A percentile compares a stretch with the other conserved stretches of the same genome.
Conservation (phyloP, 64 coral and sea anemone genomes). For the Porites australiensis region DNA sequence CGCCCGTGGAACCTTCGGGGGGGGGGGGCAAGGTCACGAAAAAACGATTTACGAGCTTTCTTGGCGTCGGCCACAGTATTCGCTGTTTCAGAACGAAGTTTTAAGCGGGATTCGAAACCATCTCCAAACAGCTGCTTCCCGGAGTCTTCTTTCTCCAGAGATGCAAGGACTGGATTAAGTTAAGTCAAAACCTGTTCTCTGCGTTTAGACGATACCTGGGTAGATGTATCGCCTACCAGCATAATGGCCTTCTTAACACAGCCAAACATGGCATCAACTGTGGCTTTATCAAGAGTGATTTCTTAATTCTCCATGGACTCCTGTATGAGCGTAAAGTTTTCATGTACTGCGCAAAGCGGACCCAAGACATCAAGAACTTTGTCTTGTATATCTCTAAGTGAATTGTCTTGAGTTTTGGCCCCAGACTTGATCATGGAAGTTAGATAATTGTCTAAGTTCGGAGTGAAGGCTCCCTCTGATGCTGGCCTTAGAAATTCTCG, state of each 20-base stretch:
- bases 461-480: slow-evolving; percentile 47
- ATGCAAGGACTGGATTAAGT: not conserved
- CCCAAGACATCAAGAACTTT: slow-evolving; percentile 56
- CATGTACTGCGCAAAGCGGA: slow-evolving; percentile 52
- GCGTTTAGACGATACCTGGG: slow-evolving; percentile 21
- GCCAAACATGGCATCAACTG: slow-evolving; percentile 32
- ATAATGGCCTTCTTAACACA: too few species aligned
- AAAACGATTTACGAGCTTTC: slow-evolving; percentile 38
- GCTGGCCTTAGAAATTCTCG: slow-evolving; percentile 53
- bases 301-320: slow-evolving; percentile 13
- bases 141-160: slow-evolving; percentile 35
- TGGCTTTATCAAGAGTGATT: not conserved
- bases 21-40: not conserved
- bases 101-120: slow-evolving; percentile 14
- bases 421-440: slow-evolving; percentile 38
- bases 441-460: slow-evolving; percentile 56
- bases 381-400: slow-evolving; percentile 56
- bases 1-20: slow-evolving; percentile 17
- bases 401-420: slow-evolving; percentile 23
- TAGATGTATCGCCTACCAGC: slow-evolving; percentile 19
- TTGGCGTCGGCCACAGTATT: slow-evolving; percentile 14
- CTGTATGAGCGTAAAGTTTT: slow-evolving; percentile 47
- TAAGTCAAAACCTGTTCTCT: slow-evolving; percentile 36
- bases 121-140: slow-evolving; percentile 51
- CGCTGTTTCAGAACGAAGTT: slow-evolving; percentile 41